A percentile compares a stretch with the other conserved stretches of the same genome.
Evolutionary conservation across 2,797 vertebrate species (phyloP).

Genomic region (Sebastes hubbsi): DNA sequence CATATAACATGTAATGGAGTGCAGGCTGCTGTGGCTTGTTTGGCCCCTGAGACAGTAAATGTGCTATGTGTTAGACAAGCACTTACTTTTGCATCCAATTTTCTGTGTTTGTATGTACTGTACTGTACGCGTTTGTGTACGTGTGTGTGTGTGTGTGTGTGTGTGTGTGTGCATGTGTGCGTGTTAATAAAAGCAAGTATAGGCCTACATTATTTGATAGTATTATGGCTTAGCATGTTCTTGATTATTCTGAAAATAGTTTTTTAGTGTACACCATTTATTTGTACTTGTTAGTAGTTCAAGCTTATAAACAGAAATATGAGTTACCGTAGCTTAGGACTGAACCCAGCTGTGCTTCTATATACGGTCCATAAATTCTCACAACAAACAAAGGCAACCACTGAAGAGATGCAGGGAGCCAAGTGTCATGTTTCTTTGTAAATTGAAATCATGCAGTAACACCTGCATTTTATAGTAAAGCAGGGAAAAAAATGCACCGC

Average conservation of each 20-base stretch:
- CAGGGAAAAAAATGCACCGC: not conserved
- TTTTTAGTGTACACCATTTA: too few relatives aligned
- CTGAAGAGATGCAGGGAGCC: not conserved
- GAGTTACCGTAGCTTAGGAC: not conserved
- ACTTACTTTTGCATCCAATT: too few relatives aligned
- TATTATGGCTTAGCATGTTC: not conserved
- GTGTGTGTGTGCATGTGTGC: not conserved
- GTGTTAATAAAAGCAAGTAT: not conserved
- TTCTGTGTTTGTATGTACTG: too few relatives aligned
- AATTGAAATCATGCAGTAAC: not conserved
- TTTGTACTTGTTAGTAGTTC: not conserved
- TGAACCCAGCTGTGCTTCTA: not conserved
- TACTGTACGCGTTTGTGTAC: too few relatives aligned
- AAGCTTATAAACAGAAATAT: not conserved
- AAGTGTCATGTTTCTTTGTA: not conserved
- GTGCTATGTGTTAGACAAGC: too few relatives aligned
- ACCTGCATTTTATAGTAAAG: not conserved
- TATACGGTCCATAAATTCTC: not conserved
- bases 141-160: too few relatives aligned
- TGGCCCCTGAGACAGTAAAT: too few relatives aligned
- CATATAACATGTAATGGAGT: not conserved
- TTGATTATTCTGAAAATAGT: too few relatives aligned
- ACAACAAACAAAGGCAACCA: not conserved
- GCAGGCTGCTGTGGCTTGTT: not conserved
- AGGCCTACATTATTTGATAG: not conserved